phyloP scores from a whole-genome alignment of 2,797 vertebrate species.

The Syngnathus acus region DNA sequence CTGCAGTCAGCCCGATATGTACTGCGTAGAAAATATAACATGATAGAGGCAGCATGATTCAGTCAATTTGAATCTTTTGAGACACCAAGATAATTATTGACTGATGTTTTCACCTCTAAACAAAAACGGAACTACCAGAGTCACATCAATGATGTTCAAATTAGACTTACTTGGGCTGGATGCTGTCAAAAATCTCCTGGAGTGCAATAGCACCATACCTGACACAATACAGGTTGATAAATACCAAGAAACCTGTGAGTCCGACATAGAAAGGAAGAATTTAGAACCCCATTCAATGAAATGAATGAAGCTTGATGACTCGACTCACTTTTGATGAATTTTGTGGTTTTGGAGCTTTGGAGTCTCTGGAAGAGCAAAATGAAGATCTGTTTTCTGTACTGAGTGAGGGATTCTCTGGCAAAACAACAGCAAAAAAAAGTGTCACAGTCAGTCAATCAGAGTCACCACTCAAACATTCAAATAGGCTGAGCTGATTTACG shows the following conservation, averaged over 20 bases:
- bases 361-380: slow-evolving; percentile 97
- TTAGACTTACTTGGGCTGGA: slow-evolving; percentile 90
- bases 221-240: slow-evolving; percentile 90
- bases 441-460: background rate
- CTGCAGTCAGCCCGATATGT: too few species aligned
- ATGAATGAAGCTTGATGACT: background rate
- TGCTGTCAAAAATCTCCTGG: slow-evolving; percentile 95
- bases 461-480: background rate
- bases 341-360: slow-evolving; percentile 96
- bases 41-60: too few species aligned
- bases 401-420: slow-evolving; percentile 82
- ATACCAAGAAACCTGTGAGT: slow-evolving; percentile 88
- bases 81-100: too few species aligned
- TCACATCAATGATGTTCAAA: background rate
- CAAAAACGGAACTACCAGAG: too few species aligned
- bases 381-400: slow-evolving; percentile 97
- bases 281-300: background rate
- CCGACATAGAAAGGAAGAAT: background rate
- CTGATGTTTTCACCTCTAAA: too few species aligned
- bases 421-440: background rate
- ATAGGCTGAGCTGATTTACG: slow-evolving; percentile 66
- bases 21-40: too few species aligned
- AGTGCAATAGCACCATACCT: slow-evolving; percentile 92
- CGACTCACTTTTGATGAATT: slow-evolving; percentile 93
- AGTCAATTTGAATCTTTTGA: too few species aligned